A percentile compares a stretch with the other conserved stretches of the same genome.
Conservation (phyloP, 2,113 vertebrate species). For the Bathybates hornii region DNA sequence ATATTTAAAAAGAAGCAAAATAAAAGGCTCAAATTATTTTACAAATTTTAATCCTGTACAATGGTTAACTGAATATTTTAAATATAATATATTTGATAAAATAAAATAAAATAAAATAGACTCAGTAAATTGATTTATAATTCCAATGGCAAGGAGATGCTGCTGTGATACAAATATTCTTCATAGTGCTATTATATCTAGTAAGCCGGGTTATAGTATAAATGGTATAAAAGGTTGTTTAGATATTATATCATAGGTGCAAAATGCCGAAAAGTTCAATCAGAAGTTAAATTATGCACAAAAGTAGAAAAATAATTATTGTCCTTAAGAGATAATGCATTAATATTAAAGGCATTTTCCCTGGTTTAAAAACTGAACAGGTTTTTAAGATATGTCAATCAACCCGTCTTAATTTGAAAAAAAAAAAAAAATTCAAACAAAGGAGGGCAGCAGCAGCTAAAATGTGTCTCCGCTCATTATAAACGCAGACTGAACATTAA, state of each 20-base stretch:
- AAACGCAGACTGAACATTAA: constrained; percentile 30
- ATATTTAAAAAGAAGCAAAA: neutral
- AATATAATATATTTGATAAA: neutral
- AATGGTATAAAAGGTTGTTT: neutral
- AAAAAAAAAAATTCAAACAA: constrained; percentile 1
- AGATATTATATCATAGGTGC: neutral
- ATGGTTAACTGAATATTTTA: neutral
- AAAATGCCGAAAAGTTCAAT: neutral
- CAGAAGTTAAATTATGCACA: neutral
- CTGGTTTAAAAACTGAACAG: neutral
- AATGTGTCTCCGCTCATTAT: constrained; percentile 12
- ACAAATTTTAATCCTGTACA: neutral
- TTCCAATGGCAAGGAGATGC: neutral
- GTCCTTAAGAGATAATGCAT: neutral
- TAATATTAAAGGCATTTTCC: neutral
- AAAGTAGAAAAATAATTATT: neutral
- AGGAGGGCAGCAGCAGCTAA: constrained; percentile 32
- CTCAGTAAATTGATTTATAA: neutral
- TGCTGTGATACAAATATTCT: neutral
- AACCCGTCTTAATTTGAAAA: neutral
- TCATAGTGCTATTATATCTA: neutral
- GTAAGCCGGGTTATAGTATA: neutral
- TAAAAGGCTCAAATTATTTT: neutral
- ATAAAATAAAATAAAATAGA: neutral
- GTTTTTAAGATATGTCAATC: neutral